Percentiles rank a stretch among this genome's conserved stretches.
Evolutionary conservation across 2,888 invertebrate species (phyloP).

Genomic region (Drosophila affinis): DNA sequence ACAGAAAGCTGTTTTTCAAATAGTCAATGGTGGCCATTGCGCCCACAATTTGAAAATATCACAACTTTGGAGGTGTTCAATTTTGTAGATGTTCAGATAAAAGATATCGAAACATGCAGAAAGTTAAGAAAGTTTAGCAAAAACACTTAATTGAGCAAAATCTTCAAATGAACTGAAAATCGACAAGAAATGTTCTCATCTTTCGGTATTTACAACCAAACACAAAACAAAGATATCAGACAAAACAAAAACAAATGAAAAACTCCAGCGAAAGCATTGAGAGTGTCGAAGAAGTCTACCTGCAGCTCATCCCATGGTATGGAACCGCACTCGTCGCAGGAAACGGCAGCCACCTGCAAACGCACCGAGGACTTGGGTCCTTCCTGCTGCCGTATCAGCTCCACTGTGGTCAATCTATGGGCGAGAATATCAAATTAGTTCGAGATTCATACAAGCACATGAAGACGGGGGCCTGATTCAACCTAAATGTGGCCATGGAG

Average conservation of each 20-base stretch:
- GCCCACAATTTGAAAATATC: slow-evolving; percentile 13
- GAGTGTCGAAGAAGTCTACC: slow-evolving; percentile 85
- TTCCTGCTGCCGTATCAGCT: slow-evolving; percentile 89
- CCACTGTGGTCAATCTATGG: slow-evolving; percentile 90
- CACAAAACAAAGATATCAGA: slow-evolving; percentile 17
- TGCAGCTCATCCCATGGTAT: slow-evolving; percentile 98
- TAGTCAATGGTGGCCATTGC: background rate
- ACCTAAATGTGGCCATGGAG: slow-evolving; percentile 84
- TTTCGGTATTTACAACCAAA: slow-evolving; percentile 56
- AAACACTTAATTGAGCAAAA: slow-evolving; percentile 49
- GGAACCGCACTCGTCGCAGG: slow-evolving; percentile 92
- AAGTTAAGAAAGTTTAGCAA: slow-evolving; percentile 51
- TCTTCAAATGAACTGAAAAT: slow-evolving; percentile 35
- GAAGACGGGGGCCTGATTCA: background rate
- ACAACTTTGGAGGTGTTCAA: slow-evolving; percentile 51
- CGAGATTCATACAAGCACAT: no score
- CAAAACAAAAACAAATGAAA: slow-evolving; percentile 26
- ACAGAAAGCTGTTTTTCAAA: slow-evolving; percentile 48
- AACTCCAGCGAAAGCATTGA: slow-evolving; percentile 4
- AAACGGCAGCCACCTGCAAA: slow-evolving; percentile 88
- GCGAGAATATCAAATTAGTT: background rate
- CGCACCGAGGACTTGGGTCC: slow-evolving; percentile 88
- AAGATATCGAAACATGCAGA: slow-evolving; percentile 67
- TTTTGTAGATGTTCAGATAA: slow-evolving; percentile 55
- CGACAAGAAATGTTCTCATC: slow-evolving; percentile 21